Evolutionary conservation across 2,113 vertebrate species (phyloP).

Genomic region (Cinclus mexicanus): DNA sequence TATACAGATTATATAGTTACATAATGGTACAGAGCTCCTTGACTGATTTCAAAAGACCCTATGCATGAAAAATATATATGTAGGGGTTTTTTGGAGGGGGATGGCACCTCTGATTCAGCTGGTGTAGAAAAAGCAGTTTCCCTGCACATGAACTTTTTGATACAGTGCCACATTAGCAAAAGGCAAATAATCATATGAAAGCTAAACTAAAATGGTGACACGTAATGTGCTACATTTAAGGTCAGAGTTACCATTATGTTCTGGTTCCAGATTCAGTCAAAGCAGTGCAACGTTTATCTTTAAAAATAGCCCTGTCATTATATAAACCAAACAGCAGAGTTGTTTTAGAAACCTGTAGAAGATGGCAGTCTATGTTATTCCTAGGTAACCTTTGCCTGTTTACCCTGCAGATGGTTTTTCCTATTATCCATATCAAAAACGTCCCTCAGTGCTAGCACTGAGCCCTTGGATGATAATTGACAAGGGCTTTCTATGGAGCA

Average conservation of each 20-base stretch:
- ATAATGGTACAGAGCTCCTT: constrained; percentile 60
- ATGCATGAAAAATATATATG: constrained; percentile 63
- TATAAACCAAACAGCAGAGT: not conserved
- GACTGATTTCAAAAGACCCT: constrained; percentile 61
- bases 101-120: not conserved
- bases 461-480: not conserved
- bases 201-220: not conserved
- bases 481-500: not conserved
- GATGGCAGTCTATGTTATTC: not conserved
- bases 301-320: not conserved
- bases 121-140: not conserved
- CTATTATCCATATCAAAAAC: not conserved
- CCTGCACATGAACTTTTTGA: not conserved
- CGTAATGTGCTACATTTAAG: not conserved
- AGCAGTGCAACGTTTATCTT: not conserved
- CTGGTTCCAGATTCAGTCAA: not conserved
- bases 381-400: not conserved
- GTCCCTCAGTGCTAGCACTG: not conserved
- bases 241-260: not conserved
- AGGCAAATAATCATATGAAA: not conserved
- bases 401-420: not conserved
- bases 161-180: not conserved
- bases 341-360: not conserved
- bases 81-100: fast-evolving
- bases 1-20: constrained; percentile 68